Evolutionary conservation across 2,113 vertebrate genomes (phyloP).

Genomic region (Platysternon megacephalum): DNA sequence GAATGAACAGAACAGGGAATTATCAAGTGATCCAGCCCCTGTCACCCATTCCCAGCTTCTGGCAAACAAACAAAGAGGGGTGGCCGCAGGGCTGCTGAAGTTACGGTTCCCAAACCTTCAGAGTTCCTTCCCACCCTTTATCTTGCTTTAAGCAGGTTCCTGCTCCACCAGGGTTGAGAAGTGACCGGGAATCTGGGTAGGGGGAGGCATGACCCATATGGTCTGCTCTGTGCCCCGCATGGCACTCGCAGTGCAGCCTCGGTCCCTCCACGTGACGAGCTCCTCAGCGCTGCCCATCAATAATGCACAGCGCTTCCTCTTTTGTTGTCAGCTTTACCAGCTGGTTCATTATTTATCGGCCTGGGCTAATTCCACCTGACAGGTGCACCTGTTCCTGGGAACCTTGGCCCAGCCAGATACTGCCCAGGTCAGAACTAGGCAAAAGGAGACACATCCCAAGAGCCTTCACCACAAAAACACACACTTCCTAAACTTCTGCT

Average conservation of each 20-base stretch:
- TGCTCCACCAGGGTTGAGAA: not conserved
- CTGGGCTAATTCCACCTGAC: not conserved
- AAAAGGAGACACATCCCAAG: not conserved
- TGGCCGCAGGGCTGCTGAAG: not conserved
- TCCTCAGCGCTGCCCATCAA: not conserved
- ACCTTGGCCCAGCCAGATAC: not conserved
- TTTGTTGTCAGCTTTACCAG: not conserved
- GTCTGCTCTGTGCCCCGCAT: not conserved
- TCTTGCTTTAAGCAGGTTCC: not conserved
- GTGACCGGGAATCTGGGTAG: not conserved
- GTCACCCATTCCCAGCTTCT: no score
- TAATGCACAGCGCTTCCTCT: not conserved
- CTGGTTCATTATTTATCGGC: conserved; percentile 13
- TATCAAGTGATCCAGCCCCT: no score
- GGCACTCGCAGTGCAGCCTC: not conserved
- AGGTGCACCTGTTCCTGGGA: not conserved
- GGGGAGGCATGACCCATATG: not conserved
- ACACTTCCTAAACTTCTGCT: not conserved
- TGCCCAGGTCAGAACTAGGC: not conserved
- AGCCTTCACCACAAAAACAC: not conserved
- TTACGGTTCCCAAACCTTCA: not conserved
- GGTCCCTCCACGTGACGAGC: no score
- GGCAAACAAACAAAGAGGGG: not conserved
- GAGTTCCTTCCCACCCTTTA: not conserved
- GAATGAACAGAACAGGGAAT: no score